phyloP scores from a whole-genome alignment of 2,113 vertebrate genomes.

The Mionectes macconnelli region DNA sequence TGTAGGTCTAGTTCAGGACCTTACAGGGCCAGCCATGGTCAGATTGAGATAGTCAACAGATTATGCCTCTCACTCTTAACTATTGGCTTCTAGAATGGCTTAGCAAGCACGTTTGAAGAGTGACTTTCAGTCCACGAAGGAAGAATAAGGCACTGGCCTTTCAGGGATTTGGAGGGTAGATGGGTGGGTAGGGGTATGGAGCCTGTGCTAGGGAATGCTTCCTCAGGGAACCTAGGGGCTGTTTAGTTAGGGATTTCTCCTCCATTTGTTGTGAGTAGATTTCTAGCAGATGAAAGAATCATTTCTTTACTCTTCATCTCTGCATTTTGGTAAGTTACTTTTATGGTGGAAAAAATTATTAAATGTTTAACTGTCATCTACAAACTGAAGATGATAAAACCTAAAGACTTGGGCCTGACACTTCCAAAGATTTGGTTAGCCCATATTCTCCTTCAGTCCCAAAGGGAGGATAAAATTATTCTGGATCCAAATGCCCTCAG shows the following conservation, averaged over 20 bases:
- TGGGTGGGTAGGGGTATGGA: background rate
- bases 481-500: background rate
- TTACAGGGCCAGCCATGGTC: background rate
- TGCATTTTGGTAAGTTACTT: background rate
- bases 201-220: background rate
- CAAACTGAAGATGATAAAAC: background rate
- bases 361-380: background rate
- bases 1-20: rapidly evolving
- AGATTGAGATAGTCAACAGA: background rate
- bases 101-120: background rate
- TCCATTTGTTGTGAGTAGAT: background rate
- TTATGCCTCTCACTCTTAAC: background rate
- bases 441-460: background rate
- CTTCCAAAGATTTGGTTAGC: background rate
- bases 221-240: background rate
- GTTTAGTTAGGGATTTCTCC: background rate
- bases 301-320: background rate
- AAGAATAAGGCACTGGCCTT: background rate
- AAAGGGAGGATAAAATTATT: background rate
- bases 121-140: background rate
- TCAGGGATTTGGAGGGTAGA: background rate
- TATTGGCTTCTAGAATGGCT: background rate
- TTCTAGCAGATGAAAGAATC: background rate
- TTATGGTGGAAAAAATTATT: background rate
- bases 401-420: background rate